Percentiles rank a stretch among this genome's conserved stretches.
phyloP scores from a whole-genome alignment of 2,797 vertebrate species.

The Enteromius paludinosus region DNA sequence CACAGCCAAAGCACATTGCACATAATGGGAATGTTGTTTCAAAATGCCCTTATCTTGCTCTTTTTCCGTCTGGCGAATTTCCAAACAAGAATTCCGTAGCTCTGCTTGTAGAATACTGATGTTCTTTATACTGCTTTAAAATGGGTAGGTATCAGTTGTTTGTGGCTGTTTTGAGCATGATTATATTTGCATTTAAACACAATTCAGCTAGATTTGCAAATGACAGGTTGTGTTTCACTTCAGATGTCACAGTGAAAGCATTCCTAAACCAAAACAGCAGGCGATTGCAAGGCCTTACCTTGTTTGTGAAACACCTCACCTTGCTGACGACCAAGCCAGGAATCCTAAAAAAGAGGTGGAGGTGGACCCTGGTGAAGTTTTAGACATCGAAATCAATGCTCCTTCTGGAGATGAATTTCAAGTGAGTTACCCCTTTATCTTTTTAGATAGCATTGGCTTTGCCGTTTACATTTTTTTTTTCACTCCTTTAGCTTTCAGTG shows the following conservation, averaged over 20 bases:
- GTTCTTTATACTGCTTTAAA: not conserved
- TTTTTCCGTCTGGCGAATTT: conserved; percentile 57
- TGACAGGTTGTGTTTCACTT: not conserved
- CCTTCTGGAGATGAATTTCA: conserved; percentile 85
- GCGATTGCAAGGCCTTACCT: not conserved
- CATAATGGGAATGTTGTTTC: conserved; percentile 53
- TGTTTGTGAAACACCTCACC: conserved; percentile 9
- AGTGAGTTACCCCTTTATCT: conserved; percentile 75
- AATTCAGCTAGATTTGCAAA: not conserved
- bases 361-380: conserved; percentile 80
- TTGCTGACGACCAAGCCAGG: conserved; percentile 6
- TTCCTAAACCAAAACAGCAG: conserved; percentile 24
- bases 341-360: conserved; percentile 66
- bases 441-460: conserved; percentile 65
- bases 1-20: conserved; percentile 25
- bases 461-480: conserved; percentile 54
- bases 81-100: conserved; percentile 53
- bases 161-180: not conserved
- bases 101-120: conserved; percentile 34
- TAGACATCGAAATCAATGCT: conserved; percentile 88
- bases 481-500: conserved; percentile 43
- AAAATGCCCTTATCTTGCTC: conserved; percentile 46
- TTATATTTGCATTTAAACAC: not conserved
- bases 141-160: not conserved
- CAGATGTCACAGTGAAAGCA: conserved; percentile 13